Conservation (phyloP, 2,113 vertebrate species). For the Cebidichthys violaceus region DNA sequence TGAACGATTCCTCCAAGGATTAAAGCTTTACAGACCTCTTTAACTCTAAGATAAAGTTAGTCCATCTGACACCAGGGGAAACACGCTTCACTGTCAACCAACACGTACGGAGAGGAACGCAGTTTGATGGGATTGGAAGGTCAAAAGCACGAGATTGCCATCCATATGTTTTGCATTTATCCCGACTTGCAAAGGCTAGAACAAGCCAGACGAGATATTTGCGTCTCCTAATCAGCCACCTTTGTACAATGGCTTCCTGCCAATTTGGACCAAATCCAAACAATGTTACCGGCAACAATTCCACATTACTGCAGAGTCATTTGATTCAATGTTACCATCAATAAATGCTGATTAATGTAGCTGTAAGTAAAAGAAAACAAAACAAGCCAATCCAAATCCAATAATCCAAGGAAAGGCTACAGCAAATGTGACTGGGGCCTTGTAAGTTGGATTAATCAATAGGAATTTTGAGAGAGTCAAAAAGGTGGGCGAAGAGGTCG, state of each 20-base stretch:
- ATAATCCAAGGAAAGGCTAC: constrained; percentile 59
- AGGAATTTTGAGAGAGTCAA: constrained; percentile 72
- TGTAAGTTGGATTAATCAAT: constrained; percentile 73
- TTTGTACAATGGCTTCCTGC: neutral
- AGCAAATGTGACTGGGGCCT: constrained; percentile 48
- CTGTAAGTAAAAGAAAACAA: constrained; percentile 59
- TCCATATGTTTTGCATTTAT: neutral
- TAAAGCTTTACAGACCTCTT: neutral
- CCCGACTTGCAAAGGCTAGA: neutral
- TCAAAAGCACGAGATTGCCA: neutral
- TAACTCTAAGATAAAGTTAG: neutral
- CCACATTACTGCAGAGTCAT: constrained; percentile 39
- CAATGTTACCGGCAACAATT: constrained; percentile 36
- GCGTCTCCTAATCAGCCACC: constrained; percentile 5
- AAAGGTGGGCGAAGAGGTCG: constrained; percentile 70
- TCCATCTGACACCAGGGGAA: neutral
- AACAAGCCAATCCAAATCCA: constrained; percentile 66
- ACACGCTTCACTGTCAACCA: neutral
- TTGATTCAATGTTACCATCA: constrained; percentile 50
- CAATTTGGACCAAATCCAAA: constrained; percentile 36
- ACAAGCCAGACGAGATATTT: neutral
- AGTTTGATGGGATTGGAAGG: too few relatives aligned
- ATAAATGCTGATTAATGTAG: constrained; percentile 54
- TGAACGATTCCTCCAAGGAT: neutral
- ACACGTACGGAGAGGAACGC: too few relatives aligned